phyloP scores from a whole-genome alignment of 2,113 vertebrate species.

The Nothocercus julius region DNA sequence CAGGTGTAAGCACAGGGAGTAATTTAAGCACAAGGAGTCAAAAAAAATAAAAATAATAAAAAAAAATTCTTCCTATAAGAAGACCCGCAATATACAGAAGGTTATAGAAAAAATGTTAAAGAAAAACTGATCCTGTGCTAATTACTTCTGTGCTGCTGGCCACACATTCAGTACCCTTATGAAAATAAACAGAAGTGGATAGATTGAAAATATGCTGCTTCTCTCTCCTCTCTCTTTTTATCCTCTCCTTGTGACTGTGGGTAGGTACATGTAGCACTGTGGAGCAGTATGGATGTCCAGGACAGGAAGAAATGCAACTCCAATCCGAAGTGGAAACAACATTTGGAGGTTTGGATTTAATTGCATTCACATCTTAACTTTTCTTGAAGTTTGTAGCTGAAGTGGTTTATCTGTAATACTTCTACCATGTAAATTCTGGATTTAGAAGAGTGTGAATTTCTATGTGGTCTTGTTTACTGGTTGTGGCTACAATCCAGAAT shows the following conservation, averaged over 20 bases:
- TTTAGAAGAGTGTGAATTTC: neutral
- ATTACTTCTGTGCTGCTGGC: neutral
- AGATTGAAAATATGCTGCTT: neutral
- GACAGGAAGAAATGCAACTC: neutral
- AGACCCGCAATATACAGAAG: neutral
- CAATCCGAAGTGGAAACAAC: neutral
- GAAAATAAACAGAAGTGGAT: neutral
- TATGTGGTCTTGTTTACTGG: neutral
- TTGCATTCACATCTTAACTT: neutral
- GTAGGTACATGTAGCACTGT: neutral
- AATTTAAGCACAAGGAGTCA: neutral
- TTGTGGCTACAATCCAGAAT: neutral
- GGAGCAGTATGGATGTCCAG: neutral
- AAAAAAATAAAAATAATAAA: neutral
- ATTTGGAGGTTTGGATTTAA: neutral
- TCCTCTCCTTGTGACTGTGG: neutral
- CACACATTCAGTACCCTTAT: neutral
- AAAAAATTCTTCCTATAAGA: neutral
- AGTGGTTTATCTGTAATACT: neutral
- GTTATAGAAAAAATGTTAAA: neutral
- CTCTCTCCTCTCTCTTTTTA: neutral
- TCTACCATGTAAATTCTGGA: neutral
- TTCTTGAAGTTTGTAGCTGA: neutral
- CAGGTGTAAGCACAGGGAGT: neutral
- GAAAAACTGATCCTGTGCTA: neutral